phyloP scores from a whole-genome alignment of 2,797 vertebrate species.

The Chelon labrosus region DNA sequence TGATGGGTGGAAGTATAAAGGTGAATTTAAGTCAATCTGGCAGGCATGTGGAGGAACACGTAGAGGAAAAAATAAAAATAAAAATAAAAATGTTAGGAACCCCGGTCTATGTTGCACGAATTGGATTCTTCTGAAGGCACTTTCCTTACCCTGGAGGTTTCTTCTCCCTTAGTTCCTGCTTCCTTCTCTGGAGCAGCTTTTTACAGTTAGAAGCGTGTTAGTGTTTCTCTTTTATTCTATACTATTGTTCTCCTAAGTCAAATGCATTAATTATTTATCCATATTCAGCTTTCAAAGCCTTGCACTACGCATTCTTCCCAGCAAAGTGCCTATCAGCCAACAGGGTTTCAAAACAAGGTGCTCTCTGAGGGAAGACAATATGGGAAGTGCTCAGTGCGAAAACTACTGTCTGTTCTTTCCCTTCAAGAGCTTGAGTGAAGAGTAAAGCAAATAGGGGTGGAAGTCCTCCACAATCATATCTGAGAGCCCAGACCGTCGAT shows the following conservation, averaged over 20 bases:
- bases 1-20: background rate
- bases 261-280: slow-evolving; percentile 83
- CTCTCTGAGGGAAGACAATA: slow-evolving; percentile 70
- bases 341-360: slow-evolving; percentile 76
- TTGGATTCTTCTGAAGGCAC: slow-evolving; percentile 53
- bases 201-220: slow-evolving; percentile 72
- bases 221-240: slow-evolving; percentile 76
- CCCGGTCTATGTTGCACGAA: slow-evolving; percentile 15
- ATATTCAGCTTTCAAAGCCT: slow-evolving; percentile 81
- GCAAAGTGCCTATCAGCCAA: slow-evolving; percentile 80
- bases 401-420: slow-evolving; percentile 59
- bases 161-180: slow-evolving; percentile 53
- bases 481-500: slow-evolving; percentile 50
- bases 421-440: slow-evolving; percentile 51
- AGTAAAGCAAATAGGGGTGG: slow-evolving; percentile 53
- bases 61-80: background rate
- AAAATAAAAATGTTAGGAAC: slow-evolving; percentile 6
- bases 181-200: slow-evolving; percentile 52
- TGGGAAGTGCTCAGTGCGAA: slow-evolving; percentile 66
- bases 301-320: slow-evolving; percentile 70
- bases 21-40: slow-evolving; percentile 9
- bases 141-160: slow-evolving; percentile 64
- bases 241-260: slow-evolving; percentile 83
- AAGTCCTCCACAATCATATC: slow-evolving; percentile 55
- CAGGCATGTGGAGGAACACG: background rate